Base-by-base conservation (phyloP, 2,888 invertebrate species). In the Hesperia comma region DNA sequence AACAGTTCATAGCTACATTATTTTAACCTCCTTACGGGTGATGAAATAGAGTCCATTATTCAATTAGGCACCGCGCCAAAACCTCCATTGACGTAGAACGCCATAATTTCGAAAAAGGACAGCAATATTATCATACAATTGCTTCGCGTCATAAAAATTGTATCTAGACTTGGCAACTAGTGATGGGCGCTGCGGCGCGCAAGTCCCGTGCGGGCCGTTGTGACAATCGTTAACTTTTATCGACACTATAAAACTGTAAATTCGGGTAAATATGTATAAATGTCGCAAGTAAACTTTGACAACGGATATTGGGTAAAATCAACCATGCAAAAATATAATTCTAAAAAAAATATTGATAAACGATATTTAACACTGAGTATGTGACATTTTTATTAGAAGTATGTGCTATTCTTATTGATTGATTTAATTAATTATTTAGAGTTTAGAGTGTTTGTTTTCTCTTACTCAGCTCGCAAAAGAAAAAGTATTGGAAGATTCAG, bases 61-160 rank as follows among this genome's bases (percentile, higher is more conserved):
- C 55, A 60, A 62, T 68, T 51, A 53, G 67, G 68, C 55, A 57
- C 43, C 41, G 40, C 41, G 61, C 63, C 69, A 68, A 70, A 72
- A 71, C 68, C 37, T 61, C 57, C 68, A 63, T 67, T 91, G 89
- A 90, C 90, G 90, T 85, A 72, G 74, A 77, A 73, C 76, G 67
- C 91, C 90, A 90, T 91, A 88, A 83, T 79, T 79, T 79, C 84
- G 74, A 80, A 85, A 86, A 90, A 84, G 90, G 90, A 79, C 72
- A 74, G 21, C 78, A 74, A 74, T 79, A 90, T 91, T 92, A 92
- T 86, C 91, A 92, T 90, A 92, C 92, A 92, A 92, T 91, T 80
- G 87, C 77, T 70, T 62, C 63, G 79, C 83, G 82, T 84, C 83
- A 85, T 82, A 78, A 77, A 76, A 75, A 74, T 73, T 72, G 75